Evolutionary conservation across 1,140 invertebrate genomes (phyloP), one percentile per base, ranked within the genome.

Genomic region (Colletes gigas): DNA sequence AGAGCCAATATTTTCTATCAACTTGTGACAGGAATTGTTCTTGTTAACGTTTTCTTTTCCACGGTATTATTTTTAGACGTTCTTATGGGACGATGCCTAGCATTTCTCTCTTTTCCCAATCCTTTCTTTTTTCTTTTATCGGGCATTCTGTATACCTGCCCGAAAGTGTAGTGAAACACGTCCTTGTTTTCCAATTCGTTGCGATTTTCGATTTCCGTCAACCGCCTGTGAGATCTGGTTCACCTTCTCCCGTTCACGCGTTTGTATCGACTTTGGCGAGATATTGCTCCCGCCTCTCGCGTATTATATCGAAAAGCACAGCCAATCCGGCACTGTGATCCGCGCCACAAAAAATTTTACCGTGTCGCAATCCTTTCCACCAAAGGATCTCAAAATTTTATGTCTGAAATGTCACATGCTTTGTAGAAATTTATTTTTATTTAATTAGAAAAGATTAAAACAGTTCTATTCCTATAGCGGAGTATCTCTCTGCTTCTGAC

Each of bases 101-200:
- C 2, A 3, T 21, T 12, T 50, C 15, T 47, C 17, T 47, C n/a
- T 39, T 15, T 21, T 4, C 1, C 39, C 14, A 17, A 3, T 10
- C 21, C 10, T 15, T 21, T 14, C 19, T 39, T 15, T 57, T 50
- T 19, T n/a, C n/a, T 15, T n/a, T 47, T 14, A 67, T 44, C 19
- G 57, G 66, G 52, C 80, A 63, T 50, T 10, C 50, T 5, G 19
- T 30, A 65, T 78, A 57, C 50, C 17, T 14, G 21, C 69, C 65
- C 12, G 17, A 54, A 54, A 65, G 50, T 21, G 63, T 68, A 70
- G 14, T 75, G 54, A 76, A 41, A 62, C 83, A 63, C 75, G 57
- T 68, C 39, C 44, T 72, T 83, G 75, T 85, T 85, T 85, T 80
- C 72, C 83, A 67, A 84, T 82, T 82, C 79, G 62, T 39, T 80